phyloP scores from a whole-genome alignment of 2,113 vertebrate genomes.

The Dinomys branickii region DNA sequence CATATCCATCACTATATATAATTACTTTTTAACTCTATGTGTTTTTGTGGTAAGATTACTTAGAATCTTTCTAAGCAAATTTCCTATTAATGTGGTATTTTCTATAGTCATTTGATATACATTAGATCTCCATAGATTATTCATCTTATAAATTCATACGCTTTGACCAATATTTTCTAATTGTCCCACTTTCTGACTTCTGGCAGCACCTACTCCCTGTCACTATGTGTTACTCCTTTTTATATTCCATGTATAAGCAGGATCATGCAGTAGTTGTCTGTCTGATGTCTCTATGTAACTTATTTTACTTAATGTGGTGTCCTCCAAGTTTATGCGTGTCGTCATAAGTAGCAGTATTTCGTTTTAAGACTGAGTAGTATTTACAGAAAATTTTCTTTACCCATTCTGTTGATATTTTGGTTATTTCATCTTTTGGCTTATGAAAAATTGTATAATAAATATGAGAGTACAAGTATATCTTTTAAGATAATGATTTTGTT shows the following conservation, averaged over 20 bases:
- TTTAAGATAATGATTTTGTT: neutral
- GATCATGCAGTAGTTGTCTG: neutral
- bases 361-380: neutral
- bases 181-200: neutral
- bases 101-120: neutral
- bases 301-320: neutral
- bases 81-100: neutral
- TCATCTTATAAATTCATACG: neutral
- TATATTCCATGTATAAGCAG: neutral
- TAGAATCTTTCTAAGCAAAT: neutral
- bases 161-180: neutral
- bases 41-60: neutral
- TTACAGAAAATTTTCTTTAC: neutral
- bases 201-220: neutral
- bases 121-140: neutral
- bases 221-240: neutral
- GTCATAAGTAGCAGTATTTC: neutral
- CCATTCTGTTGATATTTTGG: neutral
- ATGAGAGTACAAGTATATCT: neutral
- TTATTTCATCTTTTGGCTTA: neutral
- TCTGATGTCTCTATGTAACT: neutral
- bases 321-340: neutral
- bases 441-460: neutral
- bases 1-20: neutral
- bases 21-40: neutral